These are phyloP conservation scores for Luscinia megarhynchos DNA, from an alignment of 2,797 vertebrate species.

Conservation along the genomic window DNA sequence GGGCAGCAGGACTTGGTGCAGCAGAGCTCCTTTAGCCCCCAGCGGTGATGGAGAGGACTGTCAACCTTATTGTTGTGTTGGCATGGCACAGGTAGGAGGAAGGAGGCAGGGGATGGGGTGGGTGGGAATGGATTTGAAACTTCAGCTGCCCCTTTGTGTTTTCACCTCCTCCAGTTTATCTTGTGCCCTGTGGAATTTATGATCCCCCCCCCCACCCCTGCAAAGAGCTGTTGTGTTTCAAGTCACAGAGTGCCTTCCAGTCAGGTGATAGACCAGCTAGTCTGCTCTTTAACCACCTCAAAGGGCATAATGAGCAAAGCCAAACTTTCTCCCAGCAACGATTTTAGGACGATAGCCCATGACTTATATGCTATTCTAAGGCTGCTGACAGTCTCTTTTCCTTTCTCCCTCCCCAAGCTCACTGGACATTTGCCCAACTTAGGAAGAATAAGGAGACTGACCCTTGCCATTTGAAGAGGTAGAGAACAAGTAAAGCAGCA, in stretches of 20 bases:
- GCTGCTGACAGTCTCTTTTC: background rate
- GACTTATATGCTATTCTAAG: background rate
- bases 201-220: background rate
- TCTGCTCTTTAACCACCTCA: background rate
- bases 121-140: background rate
- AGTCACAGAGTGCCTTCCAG: slow-evolving; percentile 1
- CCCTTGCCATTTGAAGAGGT: background rate
- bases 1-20: background rate
- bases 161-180: slow-evolving; percentile 27
- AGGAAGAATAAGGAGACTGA: background rate
- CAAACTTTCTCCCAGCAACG: slow-evolving; percentile 35
- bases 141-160: slow-evolving; percentile 34
- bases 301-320: background rate
- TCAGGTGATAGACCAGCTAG: background rate
- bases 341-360: background rate
- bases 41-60: background rate
- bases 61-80: background rate
- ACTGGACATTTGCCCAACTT: background rate
- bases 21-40: background rate
- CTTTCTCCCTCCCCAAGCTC: background rate
- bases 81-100: slow-evolving; percentile 28
- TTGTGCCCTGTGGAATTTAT: slow-evolving; percentile 32
- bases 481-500: background rate
- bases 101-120: background rate
- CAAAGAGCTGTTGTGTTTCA: slow-evolving; percentile 12